Evolutionary conservation across 64 coral and sea anemone species (phyloP).

Genomic region (Porites australiensis): DNA sequence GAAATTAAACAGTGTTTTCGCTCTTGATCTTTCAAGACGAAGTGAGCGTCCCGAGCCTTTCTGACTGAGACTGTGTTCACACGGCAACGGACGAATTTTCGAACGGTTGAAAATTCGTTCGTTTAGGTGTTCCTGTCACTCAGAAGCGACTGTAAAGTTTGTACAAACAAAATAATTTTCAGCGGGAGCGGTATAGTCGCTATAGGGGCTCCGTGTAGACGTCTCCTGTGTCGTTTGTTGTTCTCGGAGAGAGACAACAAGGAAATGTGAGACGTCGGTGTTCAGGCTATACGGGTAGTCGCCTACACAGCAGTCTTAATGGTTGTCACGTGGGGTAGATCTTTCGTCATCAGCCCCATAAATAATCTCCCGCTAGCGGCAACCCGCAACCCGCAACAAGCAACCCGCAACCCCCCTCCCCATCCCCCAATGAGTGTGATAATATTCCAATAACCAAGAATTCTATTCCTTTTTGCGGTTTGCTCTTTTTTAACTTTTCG

Average conservation of each 20-base stretch:
- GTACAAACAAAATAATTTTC: neutral
- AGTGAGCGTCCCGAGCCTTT: too few relatives aligned
- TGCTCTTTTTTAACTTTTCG: neutral
- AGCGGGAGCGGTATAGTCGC: conserved; percentile 3
- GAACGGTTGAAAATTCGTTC: too few relatives aligned
- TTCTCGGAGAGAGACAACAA: neutral
- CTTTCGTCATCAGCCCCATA: too few relatives aligned
- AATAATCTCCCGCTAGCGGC: neutral
- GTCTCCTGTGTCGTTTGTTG: neutral
- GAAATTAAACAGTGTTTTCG: neutral
- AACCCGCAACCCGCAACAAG: neutral
- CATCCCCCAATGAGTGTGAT: neutral
- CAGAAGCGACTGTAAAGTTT: too few relatives aligned
- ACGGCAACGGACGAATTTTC: too few relatives aligned
- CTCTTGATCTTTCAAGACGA: too few relatives aligned
- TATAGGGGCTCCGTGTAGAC: neutral
- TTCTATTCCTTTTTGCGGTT: neutral
- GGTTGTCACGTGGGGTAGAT: neutral
- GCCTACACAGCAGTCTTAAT: neutral
- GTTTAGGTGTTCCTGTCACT: too few relatives aligned
- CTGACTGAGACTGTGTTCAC: too few relatives aligned
- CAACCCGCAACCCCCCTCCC: neutral
- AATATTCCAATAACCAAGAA: neutral
- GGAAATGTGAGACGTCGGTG: too few relatives aligned
- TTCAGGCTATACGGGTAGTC: too few relatives aligned